Evolutionary conservation across 2,888 invertebrate genomes (phyloP).

Genomic region (Homarus gammarus): DNA sequence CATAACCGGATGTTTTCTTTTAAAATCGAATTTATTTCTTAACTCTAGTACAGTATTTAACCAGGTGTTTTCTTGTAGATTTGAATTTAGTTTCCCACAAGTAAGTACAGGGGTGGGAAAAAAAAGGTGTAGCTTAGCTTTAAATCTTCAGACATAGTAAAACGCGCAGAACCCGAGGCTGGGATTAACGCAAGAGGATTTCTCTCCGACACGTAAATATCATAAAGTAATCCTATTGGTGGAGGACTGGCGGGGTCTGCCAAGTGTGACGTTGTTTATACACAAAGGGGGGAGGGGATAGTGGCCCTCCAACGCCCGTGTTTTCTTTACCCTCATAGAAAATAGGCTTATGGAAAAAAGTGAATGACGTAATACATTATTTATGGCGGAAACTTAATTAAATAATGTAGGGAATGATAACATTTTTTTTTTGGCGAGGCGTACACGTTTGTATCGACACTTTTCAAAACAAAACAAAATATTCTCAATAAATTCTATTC

Average conservation of each 20-base stretch:
- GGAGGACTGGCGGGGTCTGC: too few relatives aligned
- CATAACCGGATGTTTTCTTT: background rate
- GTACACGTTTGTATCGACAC: too few relatives aligned
- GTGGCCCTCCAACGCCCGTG: background rate
- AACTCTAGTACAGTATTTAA: background rate
- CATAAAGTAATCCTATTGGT: slow-evolving; percentile 46
- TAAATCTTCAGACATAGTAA: background rate
- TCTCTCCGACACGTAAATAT: slow-evolving; percentile 19
- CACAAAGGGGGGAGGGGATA: too few relatives aligned
- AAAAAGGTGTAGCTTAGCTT: background rate
- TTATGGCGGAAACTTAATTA: background rate
- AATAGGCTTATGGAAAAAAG: background rate
- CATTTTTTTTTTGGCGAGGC: too few relatives aligned
- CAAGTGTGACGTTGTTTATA: background rate
- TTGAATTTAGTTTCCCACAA: background rate
- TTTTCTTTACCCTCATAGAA: background rate
- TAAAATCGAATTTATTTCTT: background rate
- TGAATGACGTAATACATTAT: background rate
- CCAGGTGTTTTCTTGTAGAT: background rate
- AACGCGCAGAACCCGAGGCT: background rate
- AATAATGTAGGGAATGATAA: background rate
- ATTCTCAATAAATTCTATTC: too few relatives aligned
- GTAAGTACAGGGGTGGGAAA: background rate
- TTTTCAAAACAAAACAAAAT: too few relatives aligned
- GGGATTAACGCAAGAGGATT: slow-evolving; percentile 10